Percentiles rank a stretch among this genome's conserved stretches.
phyloP scores from a whole-genome alignment of 2,797 vertebrate species.

The Microcaecilia unicolor region DNA sequence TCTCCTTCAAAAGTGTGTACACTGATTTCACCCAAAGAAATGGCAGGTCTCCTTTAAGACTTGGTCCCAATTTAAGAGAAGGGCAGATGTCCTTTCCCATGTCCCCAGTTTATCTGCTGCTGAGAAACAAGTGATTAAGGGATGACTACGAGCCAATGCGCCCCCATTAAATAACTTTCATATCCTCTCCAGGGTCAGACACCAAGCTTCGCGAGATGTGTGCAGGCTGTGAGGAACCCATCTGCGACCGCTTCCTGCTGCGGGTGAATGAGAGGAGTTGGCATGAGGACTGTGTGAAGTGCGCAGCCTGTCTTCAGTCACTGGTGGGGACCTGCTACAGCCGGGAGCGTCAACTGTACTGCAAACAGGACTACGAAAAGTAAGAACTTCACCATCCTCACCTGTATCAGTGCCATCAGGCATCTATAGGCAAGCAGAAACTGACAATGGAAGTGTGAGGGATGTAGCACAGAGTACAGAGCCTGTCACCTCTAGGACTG shows the following conservation, averaged over 20 bases:
- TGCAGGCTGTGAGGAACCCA: conserved; percentile 74
- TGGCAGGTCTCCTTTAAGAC: too few relatives aligned
- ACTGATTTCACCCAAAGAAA: too few relatives aligned
- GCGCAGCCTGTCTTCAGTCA: conserved; percentile 66
- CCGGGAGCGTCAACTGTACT: conserved; percentile 77
- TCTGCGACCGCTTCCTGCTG: conserved; percentile 79
- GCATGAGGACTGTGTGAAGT: conserved; percentile 85
- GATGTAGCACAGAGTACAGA: too few relatives aligned
- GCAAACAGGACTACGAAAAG: conserved; percentile 88
- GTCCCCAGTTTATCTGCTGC: too few relatives aligned
- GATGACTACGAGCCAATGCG: too few relatives aligned
- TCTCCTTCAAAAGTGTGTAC: too few relatives aligned
- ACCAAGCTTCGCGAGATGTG: conserved; percentile 65
- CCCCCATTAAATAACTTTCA: too few relatives aligned
- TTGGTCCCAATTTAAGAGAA: too few relatives aligned
- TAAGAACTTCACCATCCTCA: conserved; percentile 40
- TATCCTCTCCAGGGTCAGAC: conserved; percentile 47
- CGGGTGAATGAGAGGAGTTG: conserved; percentile 79
- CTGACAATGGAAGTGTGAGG: neutral
- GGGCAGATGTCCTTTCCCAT: too few relatives aligned
- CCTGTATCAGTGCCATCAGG: fast-evolving
- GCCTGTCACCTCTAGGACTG: too few relatives aligned
- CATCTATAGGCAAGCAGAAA: conserved; percentile 14
- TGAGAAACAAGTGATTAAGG: too few relatives aligned
- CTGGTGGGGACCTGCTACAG: conserved; percentile 80